phyloP scores from a whole-genome alignment of 2,113 vertebrate species.

The Cromileptes altivelis region DNA sequence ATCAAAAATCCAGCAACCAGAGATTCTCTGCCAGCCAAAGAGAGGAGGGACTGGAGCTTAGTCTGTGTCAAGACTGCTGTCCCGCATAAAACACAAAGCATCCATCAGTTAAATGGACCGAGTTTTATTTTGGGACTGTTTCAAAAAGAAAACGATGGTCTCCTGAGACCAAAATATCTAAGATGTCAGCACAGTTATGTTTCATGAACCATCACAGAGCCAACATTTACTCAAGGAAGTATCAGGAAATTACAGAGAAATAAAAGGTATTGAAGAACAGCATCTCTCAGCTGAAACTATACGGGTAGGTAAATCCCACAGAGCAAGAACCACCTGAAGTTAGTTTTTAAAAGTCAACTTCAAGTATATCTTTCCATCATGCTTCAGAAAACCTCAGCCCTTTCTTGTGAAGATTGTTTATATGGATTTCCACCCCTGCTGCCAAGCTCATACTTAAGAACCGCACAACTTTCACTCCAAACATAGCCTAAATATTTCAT shows the following conservation, averaged over 20 bases:
- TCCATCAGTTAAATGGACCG: neutral
- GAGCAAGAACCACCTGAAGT: neutral
- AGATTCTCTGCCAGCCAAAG: neutral
- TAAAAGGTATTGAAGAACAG: neutral
- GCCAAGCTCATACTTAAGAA: neutral
- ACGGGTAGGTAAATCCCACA: neutral
- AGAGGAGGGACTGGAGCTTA: neutral
- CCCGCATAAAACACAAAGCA: constrained; percentile 4
- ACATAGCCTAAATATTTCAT: constrained; percentile 4
- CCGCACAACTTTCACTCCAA: neutral
- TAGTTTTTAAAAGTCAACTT: neutral
- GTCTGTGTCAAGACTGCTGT: neutral
- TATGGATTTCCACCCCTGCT: neutral
- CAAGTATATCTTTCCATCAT: neutral
- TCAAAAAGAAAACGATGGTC: neutral
- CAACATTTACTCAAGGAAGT: neutral
- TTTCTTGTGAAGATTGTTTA: neutral
- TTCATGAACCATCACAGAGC: neutral
- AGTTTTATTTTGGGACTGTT: neutral
- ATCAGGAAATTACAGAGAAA: neutral
- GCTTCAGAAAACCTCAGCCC: neutral
- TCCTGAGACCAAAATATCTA: neutral
- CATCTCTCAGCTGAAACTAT: neutral
- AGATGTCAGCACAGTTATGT: neutral
- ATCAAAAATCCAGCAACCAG: neutral